phyloP scores from a whole-genome alignment of 2,888 invertebrate genomes.

The Microchrysa polita region DNA sequence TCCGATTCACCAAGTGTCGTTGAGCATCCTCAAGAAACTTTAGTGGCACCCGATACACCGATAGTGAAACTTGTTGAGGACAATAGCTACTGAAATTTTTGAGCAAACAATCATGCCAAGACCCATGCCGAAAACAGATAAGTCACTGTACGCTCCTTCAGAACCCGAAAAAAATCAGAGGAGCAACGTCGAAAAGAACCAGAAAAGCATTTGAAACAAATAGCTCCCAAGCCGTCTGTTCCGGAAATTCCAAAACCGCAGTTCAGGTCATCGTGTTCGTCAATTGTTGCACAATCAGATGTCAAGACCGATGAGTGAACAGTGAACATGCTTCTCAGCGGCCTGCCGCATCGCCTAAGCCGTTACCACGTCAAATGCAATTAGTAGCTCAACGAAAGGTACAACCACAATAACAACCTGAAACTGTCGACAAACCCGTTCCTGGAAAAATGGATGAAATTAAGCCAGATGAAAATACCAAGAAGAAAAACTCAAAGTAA shows the following conservation, averaged over 20 bases:
- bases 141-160: background rate
- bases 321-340: background rate
- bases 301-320: too few species aligned
- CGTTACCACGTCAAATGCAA: background rate
- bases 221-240: too few species aligned
- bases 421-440: background rate
- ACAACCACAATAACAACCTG: background rate
- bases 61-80: background rate
- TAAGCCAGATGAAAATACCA: conserved; percentile 19
- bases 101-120: background rate
- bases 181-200: background rate
- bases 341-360: background rate
- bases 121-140: background rate
- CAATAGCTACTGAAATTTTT: background rate
- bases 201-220: background rate
- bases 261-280: too few species aligned
- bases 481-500: conserved; percentile 36
- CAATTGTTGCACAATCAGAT: too few species aligned
- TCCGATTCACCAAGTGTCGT: too few species aligned
- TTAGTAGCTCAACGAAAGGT: conserved; percentile 46
- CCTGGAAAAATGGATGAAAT: background rate
- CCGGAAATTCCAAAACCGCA: too few species aligned
- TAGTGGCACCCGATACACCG: background rate
- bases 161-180: background rate
- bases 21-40: too few species aligned